phyloP scores from a whole-genome alignment of 1,140 invertebrate species.

The Drepana arcuata region DNA sequence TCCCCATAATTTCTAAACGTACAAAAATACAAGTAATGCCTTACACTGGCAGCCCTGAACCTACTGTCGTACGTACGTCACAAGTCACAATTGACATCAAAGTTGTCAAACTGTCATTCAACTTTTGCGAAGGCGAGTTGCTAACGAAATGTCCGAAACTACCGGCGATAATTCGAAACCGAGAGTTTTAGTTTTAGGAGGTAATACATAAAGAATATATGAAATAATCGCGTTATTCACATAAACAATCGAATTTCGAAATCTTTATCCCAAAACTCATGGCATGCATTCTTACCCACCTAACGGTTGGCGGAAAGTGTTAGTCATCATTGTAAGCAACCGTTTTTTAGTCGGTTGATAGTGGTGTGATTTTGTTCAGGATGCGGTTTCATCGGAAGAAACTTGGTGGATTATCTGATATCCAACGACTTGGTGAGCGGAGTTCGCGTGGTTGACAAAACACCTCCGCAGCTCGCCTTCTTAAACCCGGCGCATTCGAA shows the following conservation, averaged over 20 bases:
- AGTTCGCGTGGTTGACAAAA: conserved; percentile 91
- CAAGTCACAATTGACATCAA: too few relatives aligned
- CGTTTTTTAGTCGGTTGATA: conserved; percentile 35
- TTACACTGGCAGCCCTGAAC: too few relatives aligned
- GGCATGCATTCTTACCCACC: too few relatives aligned
- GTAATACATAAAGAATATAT: too few relatives aligned
- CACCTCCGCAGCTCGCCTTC: conserved; percentile 92
- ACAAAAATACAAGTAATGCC: too few relatives aligned
- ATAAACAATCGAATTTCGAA: too few relatives aligned
- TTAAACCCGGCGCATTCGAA: conserved; percentile 82
- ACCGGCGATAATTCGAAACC: conserved; percentile 64
- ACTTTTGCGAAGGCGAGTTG: conserved; percentile 37
- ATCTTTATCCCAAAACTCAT: too few relatives aligned
- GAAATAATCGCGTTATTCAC: too few relatives aligned
- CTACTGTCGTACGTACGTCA: too few relatives aligned
- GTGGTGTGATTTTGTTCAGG: conserved; percentile 73
- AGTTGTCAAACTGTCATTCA: conserved; percentile 37
- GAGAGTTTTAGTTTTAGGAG: conserved; percentile 60
- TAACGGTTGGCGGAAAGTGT: conserved; percentile 51
- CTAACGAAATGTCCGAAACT: conserved; percentile 56
- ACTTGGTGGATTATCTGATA: conserved; percentile 87
- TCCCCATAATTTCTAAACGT: too few relatives aligned
- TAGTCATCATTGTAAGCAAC: conserved; percentile 52
- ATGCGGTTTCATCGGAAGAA: conserved; percentile 93
- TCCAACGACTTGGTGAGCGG: conserved; percentile 82